Evolutionary conservation across 2,888 invertebrate genomes (phyloP).

Genomic region (Allygus modestus): DNA sequence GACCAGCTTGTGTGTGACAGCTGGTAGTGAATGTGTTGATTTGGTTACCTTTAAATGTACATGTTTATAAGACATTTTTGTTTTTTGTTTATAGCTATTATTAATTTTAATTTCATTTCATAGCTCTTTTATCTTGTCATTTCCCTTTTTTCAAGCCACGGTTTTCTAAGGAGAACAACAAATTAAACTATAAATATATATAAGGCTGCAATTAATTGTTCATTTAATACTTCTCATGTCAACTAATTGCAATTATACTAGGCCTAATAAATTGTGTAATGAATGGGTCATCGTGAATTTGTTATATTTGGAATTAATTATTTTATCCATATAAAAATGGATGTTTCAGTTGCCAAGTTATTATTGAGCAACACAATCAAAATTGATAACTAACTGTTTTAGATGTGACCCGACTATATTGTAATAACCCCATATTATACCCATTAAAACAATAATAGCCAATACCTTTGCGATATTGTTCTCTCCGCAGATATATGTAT

Average conservation of each 20-base stretch:
- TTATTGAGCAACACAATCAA: constrained; percentile 51
- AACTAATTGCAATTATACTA: not conserved
- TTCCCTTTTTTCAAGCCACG: no score
- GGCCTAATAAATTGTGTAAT: constrained; percentile 13
- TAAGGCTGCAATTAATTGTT: not conserved
- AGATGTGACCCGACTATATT: not conserved
- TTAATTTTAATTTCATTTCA: no score
- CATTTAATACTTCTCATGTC: not conserved
- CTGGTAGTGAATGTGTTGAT: no score
- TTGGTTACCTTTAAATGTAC: no score
- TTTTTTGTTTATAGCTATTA: no score
- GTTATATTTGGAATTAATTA: constrained; percentile 32
- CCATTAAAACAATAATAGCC: not conserved
- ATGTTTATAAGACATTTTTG: no score
- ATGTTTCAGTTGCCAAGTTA: constrained; percentile 20
- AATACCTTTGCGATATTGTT: not conserved
- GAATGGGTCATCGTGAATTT: constrained; percentile 13
- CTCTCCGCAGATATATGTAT: constrained; percentile 33
- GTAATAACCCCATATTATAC: constrained; percentile 12
- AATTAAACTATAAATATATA: not conserved
- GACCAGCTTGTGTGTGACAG: no score
- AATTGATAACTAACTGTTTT: constrained; percentile 16
- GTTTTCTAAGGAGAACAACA: no score
- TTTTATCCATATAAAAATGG: constrained; percentile 25
- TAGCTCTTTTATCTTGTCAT: no score